Conservation (phyloP, 2,113 vertebrate species). For the Misgurnus anguillicaudatus region DNA sequence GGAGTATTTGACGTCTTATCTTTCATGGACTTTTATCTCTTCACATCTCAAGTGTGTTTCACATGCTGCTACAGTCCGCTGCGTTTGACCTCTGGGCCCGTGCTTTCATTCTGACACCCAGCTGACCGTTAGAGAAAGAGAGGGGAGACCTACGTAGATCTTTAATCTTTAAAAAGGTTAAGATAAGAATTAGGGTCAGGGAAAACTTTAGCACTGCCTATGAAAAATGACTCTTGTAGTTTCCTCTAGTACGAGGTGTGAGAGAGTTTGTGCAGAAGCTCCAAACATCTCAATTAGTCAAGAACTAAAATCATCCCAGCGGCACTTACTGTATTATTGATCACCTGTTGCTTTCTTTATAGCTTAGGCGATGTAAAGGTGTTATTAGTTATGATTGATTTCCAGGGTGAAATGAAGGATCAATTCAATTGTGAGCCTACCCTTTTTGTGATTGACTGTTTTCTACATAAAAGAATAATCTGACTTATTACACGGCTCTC, state of each 20-base stretch:
- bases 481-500: too few relatives aligned
- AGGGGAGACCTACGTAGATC: conserved; percentile 12
- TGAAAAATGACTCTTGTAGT: conserved; percentile 21
- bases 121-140: conserved; percentile 18
- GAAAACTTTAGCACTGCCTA: conserved; percentile 9
- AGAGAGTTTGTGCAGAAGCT: neutral
- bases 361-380: neutral
- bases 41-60: conserved; percentile 3
- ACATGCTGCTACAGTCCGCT: conserved; percentile 16
- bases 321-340: neutral
- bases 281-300: neutral
- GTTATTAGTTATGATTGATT: too few relatives aligned
- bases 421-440: too few relatives aligned
- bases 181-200: conserved; percentile 21
- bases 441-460: too few relatives aligned
- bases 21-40: conserved; percentile 15
- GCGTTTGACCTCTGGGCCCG: conserved; percentile 38
- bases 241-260: neutral
- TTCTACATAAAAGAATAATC: too few relatives aligned
- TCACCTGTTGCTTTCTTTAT: neutral
- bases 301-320: neutral
- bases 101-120: conserved; percentile 22
- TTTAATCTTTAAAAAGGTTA: conserved; percentile 38
- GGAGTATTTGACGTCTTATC: neutral
- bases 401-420: too few relatives aligned